These are phyloP conservation scores for Toxotes lorentzi DNA, from an alignment of 2,797 vertebrate genomes.

Conservation along the genomic window DNA sequence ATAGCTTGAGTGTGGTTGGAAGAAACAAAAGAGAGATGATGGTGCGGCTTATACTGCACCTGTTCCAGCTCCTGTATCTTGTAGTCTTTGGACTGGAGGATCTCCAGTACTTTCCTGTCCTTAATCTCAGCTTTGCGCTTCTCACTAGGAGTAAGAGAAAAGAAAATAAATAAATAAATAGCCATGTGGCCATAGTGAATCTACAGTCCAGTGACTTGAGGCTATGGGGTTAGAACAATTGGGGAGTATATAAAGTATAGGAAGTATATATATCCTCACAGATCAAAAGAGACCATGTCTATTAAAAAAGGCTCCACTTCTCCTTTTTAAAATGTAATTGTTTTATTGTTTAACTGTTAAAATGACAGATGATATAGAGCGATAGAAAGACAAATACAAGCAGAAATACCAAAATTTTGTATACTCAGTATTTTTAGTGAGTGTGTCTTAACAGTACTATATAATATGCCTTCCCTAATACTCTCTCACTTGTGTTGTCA, in stretches of 20 bases:
- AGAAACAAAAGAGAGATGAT: not conserved
- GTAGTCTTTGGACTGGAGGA: slow-evolving; percentile 92
- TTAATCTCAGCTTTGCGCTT: slow-evolving; percentile 94
- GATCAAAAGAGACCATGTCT: not conserved
- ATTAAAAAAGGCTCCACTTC: not conserved
- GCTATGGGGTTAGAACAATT: not conserved
- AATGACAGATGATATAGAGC: not conserved
- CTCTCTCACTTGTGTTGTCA: not conserved
- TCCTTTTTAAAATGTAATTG: not conserved
- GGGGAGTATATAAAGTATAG: not conserved
- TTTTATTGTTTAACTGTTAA: not conserved
- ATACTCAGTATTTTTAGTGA: not conserved
- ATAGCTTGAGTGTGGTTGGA: not conserved
- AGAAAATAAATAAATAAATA: not conserved
- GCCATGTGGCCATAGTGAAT: not conserved
- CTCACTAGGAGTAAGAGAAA: slow-evolving; percentile 84
- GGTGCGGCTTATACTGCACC: slow-evolving; percentile 76
- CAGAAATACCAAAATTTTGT: not conserved
- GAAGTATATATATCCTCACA: not conserved
- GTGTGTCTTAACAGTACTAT: not conserved
- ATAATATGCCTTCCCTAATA: not conserved
- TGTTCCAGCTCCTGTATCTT: slow-evolving; percentile 91
- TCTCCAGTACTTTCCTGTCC: slow-evolving; percentile 93
- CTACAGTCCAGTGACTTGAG: not conserved
- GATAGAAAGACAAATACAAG: not conserved